Evolutionary conservation across 2,888 invertebrate genomes (phyloP).

Genomic region (Cataglyphis cursor): DNA sequence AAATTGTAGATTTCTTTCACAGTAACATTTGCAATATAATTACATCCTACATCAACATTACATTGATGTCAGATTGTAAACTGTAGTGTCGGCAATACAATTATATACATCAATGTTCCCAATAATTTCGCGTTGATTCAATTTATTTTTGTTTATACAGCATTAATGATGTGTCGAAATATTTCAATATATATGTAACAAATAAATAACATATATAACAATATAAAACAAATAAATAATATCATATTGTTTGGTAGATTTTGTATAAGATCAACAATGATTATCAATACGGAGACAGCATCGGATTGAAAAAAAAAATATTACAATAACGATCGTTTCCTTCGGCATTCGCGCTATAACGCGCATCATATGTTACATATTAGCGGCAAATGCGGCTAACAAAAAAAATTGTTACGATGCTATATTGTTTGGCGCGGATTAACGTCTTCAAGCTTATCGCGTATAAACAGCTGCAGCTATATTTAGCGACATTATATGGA

Average conservation of each 20-base stretch:
- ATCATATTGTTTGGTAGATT: background rate
- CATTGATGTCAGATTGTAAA: background rate
- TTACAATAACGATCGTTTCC: background rate
- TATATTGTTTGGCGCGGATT: slow-evolving; percentile 36
- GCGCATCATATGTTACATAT: slow-evolving; percentile 1
- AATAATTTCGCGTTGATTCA: slow-evolving; percentile 23
- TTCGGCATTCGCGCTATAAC: background rate
- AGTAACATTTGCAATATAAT: background rate
- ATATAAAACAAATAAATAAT: slow-evolving; percentile 2
- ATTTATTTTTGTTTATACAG: background rate
- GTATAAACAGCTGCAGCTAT: slow-evolving; percentile 66
- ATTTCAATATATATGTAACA: background rate
- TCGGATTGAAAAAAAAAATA: background rate
- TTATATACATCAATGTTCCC: slow-evolving; percentile 9
- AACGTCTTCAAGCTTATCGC: slow-evolving; percentile 56
- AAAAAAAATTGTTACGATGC: slow-evolving; percentile 46
- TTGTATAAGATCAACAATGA: background rate
- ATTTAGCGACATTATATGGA: slow-evolving; percentile 64
- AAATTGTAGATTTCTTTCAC: background rate
- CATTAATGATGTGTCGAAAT: slow-evolving; percentile 3
- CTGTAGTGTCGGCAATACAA: background rate
- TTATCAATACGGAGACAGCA: slow-evolving; percentile 1
- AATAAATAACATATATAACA: background rate
- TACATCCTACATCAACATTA: background rate
- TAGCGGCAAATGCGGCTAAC: slow-evolving; percentile 43